Evolutionary conservation across 2,888 invertebrate genomes (phyloP), one percentile per base, ranked within the genome.

Genomic region (Diaperis boleti): DNA sequence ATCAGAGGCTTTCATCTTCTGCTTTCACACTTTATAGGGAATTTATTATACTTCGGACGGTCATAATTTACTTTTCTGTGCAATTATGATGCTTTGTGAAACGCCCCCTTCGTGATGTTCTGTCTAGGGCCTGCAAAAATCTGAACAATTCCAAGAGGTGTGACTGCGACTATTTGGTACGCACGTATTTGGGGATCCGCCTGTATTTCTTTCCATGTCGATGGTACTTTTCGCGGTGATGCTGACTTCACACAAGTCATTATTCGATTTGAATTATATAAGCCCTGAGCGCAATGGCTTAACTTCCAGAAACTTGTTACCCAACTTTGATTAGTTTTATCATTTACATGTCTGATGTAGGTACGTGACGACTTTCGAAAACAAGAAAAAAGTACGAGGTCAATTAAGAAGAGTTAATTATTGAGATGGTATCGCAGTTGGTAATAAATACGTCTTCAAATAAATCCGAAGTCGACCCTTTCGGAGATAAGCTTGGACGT

Each of bases 301-400:
- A 44, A 69, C 44, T 39, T n/a, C 14, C 59, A 35, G 55, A 49
- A 65, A 69, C 71, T 72, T 72, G 68, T 70, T 70, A 64, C 67
- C 39, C 54, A 72, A 72, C 66, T 72, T 72, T 69, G 70, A 72
- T 72, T 72, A 72, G 70, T 72, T 72, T 69, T 68, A 69, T 70
- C 65, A 64, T 69, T 57, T 64, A 50, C 35, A 64, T 55, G 52
- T 42, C 47, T 11, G 31, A 14, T 47, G 17, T 57, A 62, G 52
- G 56, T 61, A 52, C 61, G 55, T 62, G 62, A 37, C 20, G 22
- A 14, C 10, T 29, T n/a, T 8, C 13, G 4, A 8, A 45, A 29
- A 42, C 10, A 20, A 1, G 41, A 52, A 52, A 52, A 52, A 52
- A 33, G 5, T 18, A 3, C 35, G 31, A 33, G 15, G 15, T 14